Evolutionary conservation across 2,113 vertebrate genomes (phyloP).

Genomic region (Brachypodius melanocephalos): DNA sequence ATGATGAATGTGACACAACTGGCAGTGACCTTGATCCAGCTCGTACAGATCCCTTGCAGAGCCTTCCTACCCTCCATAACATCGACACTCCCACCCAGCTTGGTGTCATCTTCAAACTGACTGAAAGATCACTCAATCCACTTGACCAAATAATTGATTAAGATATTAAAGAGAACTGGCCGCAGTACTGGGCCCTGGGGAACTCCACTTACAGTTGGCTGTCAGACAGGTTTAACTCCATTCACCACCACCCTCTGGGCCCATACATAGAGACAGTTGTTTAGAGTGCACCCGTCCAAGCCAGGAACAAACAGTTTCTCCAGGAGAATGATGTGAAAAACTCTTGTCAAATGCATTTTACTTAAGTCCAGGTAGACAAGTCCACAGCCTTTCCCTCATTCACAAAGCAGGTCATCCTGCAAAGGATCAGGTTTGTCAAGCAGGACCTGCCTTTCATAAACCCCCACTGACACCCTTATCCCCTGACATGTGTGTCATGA

Average conservation of each 20-base stretch:
- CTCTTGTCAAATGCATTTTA: neutral
- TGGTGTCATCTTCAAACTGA: neutral
- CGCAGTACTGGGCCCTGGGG: neutral
- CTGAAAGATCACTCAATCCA: neutral
- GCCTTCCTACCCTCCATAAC: neutral
- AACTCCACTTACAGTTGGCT: neutral
- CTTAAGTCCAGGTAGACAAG: accelerated
- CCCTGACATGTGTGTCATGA: too few species aligned
- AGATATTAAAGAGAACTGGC: neutral
- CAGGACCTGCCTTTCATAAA: neutral
- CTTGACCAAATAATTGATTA: neutral
- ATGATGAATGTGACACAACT: neutral
- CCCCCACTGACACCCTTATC: neutral
- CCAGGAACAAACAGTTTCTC: neutral
- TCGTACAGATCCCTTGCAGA: neutral
- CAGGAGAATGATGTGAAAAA: neutral
- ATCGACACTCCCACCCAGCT: neutral
- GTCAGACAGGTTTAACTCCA: neutral
- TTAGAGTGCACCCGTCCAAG: neutral
- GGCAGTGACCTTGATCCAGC: neutral
- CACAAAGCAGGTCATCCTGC: neutral
- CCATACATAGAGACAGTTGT: neutral
- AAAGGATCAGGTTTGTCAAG: neutral
- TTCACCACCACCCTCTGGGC: neutral
- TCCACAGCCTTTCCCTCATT: neutral